Evolutionary conservation across 2,888 invertebrate genomes (phyloP).

Genomic region (Melolontha melolontha): DNA sequence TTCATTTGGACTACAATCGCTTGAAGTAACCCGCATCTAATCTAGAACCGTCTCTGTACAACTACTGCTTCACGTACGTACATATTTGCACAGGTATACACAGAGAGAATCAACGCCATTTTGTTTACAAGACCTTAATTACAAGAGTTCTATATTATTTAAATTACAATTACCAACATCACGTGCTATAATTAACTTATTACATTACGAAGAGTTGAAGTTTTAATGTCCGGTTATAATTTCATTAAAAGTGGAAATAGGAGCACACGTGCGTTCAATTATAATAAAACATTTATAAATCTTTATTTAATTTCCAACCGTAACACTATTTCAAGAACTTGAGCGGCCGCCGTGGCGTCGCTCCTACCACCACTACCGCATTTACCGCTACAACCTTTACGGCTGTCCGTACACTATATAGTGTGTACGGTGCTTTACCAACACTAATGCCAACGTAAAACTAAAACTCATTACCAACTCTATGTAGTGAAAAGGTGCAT

Average conservation of each 20-base stretch:
- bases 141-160: conserved; percentile 64
- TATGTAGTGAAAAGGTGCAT: conserved; percentile 18
- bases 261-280: conserved; percentile 63
- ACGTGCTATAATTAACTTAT: conserved; percentile 62
- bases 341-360: conserved; percentile 7
- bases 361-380: background rate
- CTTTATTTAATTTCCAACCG: conserved; percentile 57
- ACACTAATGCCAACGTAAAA: background rate
- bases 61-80: too few relatives aligned
- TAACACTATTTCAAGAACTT: conserved; percentile 36
- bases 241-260: conserved; percentile 64
- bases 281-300: conserved; percentile 64
- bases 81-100: too few relatives aligned
- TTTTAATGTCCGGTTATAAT: conserved; percentile 63
- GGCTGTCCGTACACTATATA: background rate
- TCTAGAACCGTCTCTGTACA: too few relatives aligned
- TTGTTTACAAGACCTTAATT: conserved; percentile 63
- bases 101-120: conserved; percentile 50
- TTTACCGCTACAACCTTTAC: conserved; percentile 2
- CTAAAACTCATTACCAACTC: conserved; percentile 15
- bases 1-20: too few relatives aligned
- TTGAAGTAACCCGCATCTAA: too few relatives aligned
- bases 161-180: conserved; percentile 65
- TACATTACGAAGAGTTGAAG: conserved; percentile 61
- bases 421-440: too few relatives aligned